Percentiles rank a stretch among this genome's conserved stretches.
Conservation (phyloP, 1,140 invertebrate genomes). For the Eciton burchellii region DNA sequence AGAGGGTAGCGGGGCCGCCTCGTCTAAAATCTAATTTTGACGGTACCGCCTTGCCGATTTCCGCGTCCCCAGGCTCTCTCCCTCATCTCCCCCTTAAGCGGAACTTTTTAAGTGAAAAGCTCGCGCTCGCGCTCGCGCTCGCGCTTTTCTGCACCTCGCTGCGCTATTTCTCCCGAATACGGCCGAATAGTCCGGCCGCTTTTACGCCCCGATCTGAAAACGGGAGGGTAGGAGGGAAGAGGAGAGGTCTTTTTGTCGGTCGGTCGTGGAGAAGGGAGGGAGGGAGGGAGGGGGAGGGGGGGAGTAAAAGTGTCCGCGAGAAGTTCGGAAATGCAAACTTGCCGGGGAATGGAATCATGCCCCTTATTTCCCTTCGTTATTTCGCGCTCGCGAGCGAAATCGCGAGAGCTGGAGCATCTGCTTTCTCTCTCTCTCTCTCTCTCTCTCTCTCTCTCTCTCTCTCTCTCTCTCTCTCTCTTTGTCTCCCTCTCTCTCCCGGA, state of each 20-base stretch:
- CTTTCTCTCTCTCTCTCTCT: too few species aligned
- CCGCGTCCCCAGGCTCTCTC: constrained; percentile 63
- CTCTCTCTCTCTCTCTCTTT: too few species aligned
- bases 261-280: too few species aligned
- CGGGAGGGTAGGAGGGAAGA: too few species aligned
- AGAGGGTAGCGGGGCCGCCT: constrained; percentile 65
- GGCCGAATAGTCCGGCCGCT: constrained; percentile 52
- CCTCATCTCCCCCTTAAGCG: too few species aligned
- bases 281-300: too few species aligned
- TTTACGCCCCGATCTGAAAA: constrained; percentile 49
- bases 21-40: constrained; percentile 73
- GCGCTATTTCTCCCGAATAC: constrained; percentile 55
- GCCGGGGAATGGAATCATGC: constrained; percentile 39
- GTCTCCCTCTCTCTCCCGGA: neutral
- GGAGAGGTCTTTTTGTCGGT: constrained; percentile 53
- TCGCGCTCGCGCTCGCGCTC: constrained; percentile 69
- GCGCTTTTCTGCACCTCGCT: constrained; percentile 60
- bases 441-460: too few species aligned
- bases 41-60: constrained; percentile 49
- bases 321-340: constrained; percentile 51
- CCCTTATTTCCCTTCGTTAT: neutral
- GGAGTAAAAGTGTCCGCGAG: constrained; percentile 13
- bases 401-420: neutral
- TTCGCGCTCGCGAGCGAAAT: neutral
- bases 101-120: constrained; percentile 77